These are phyloP conservation scores for Venusia cambrica DNA, from an alignment of 2,888 invertebrate species.

Conservation along the genomic window DNA sequence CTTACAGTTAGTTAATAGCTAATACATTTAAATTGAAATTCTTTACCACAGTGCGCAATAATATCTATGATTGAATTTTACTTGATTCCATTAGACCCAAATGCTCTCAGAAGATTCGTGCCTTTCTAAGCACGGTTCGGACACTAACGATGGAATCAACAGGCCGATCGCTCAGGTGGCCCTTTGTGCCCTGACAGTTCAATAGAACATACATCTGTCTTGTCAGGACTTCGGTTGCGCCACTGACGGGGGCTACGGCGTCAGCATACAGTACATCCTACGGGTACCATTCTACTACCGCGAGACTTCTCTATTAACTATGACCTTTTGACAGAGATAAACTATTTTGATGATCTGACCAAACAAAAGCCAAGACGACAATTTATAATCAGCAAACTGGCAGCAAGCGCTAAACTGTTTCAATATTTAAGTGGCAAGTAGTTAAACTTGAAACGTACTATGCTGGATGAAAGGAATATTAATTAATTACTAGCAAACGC, in stretches of 20 bases:
- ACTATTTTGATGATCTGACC: no score
- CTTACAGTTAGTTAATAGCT: no score
- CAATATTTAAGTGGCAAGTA: no score
- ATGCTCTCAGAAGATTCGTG: conserved; percentile 25
- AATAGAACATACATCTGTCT: conserved; percentile 59
- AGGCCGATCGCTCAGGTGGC: conserved; percentile 48
- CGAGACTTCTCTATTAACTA: conserved; percentile 2
- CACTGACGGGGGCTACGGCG: conserved; percentile 43
- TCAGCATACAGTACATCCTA: conserved; percentile 25
- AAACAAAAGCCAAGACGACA: no score
- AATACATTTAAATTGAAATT: conserved; percentile 13
- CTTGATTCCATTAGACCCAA: conserved; percentile 22
- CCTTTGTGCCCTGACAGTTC: conserved; percentile 53
- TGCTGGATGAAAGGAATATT: no score
- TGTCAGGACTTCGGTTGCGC: conserved; percentile 34
- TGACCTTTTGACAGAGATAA: no score
- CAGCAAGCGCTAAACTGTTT: no score
- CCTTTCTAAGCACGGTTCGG: conserved; percentile 20
- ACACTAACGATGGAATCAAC: conserved; percentile 40
- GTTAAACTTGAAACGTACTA: no score
- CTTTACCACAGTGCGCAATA: conserved; percentile 15
- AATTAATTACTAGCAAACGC: no score
- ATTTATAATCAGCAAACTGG: no score
- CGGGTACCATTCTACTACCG: no score
- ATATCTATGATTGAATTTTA: conserved; percentile 18